phyloP scores from a whole-genome alignment of 2,797 vertebrate species.

The Notamacropus eugenii region DNA sequence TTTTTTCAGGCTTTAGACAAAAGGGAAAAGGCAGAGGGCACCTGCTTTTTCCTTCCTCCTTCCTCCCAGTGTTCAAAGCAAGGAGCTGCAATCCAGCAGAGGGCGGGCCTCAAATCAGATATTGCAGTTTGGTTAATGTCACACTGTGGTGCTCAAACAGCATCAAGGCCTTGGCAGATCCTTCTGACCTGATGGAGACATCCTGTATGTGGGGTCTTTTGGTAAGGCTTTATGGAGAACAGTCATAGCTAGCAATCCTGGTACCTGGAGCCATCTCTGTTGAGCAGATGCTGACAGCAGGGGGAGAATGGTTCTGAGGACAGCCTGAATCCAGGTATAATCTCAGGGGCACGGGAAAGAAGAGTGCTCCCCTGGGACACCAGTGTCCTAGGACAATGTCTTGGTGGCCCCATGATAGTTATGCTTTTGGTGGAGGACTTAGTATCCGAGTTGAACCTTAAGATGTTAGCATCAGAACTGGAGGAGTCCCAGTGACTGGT shows the following conservation, averaged over 20 bases:
- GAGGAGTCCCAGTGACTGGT: background rate
- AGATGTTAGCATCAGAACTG: background rate
- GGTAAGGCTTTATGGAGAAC: background rate
- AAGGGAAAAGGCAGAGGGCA: conserved; percentile 46
- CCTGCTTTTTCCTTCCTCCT: background rate
- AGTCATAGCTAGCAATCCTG: background rate
- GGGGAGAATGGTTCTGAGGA: background rate
- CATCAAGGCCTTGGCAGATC: background rate
- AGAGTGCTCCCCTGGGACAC: background rate
- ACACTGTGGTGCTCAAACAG: background rate
- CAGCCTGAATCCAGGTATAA: background rate
- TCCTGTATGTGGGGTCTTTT: background rate
- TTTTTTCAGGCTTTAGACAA: conserved; percentile 39
- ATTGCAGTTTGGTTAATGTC: conserved; percentile 62
- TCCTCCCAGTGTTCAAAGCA: conserved; percentile 51
- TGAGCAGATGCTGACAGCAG: background rate
- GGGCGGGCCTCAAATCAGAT: conserved; percentile 31
- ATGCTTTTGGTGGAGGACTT: background rate
- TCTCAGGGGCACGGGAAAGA: background rate
- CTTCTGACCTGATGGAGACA: conserved; percentile 20
- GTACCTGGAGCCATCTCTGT: background rate
- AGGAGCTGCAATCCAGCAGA: conserved; percentile 57
- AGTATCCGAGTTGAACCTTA: background rate
- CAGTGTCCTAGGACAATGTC: background rate
- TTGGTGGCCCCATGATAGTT: background rate